Base-by-base conservation (phyloP, 2,888 invertebrate species). In the Mesoligia furuncula region DNA sequence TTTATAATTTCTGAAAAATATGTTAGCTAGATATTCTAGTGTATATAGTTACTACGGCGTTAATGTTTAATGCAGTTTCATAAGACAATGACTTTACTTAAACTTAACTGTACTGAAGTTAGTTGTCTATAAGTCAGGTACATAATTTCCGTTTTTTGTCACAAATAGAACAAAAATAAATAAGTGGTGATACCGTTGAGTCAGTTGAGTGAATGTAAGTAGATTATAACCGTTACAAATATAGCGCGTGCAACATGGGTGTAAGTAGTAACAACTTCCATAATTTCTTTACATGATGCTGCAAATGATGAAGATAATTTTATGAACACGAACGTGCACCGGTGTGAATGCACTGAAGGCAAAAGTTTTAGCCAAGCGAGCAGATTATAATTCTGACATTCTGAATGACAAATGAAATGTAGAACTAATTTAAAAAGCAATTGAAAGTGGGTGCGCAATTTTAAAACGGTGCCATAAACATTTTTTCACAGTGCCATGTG, bases 401-500 rank as follows among this genome's bases (percentile, higher is more conserved):
- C n/a, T n/a, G n/a, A 75, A 76, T 70, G 45, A 64, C 42, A 59
- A 75, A 45, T 61, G 31, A 57, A 65, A 83, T 76, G 74, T 76
- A 77, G 54, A 73, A 79, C 73, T 59, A 66, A 74, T 75, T 78
- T 39, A 54, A 73, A 73, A 73, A 67, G 36, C 78, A 69, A 77
- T 79, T 80, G 75, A 71, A 75, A 79, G 68, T 67, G 78, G 66
- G 76, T 73, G 48, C 68, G 73, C 59, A 80, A 77, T 72, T 87
- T 65, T 64, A 77, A 82, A 73, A 77, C 72, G 69, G 76, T 77
- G 70, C 75, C 74, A 68, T 84, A 77, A 74, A 73, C 64, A 83
- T 68, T 78, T 80, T 83, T 87, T 75, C 81, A 87, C 82, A 81
- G 45, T 75, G 54, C n/a, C 74, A 85, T 86, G 88, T 82, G 86